Base-by-base conservation (phyloP, 1,140 invertebrate genomes). In the Episyrphus balteatus region DNA sequence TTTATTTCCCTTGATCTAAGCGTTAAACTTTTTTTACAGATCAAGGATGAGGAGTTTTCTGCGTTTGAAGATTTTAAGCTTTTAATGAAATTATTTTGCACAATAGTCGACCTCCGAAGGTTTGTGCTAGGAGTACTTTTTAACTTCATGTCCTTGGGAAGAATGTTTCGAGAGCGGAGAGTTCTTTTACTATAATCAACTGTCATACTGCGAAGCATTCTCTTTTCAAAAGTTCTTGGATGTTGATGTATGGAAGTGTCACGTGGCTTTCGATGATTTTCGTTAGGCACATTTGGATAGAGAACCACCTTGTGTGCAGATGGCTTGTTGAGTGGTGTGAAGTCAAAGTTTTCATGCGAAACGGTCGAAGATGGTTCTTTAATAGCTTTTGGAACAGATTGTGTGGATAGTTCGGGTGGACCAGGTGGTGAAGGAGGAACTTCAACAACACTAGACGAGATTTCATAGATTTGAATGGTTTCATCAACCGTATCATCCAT, bases 381-480 rank as follows among this genome's bases (percentile, higher is more conserved):
- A 2, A 12, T 14, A 8, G 15, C 30, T 12, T 36, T 7, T 34
- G 5, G 2, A 3, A 21, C 39, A 14, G 5, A 8, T 14, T 34
- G 5, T 17, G 13, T 18, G 14, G 17, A n/a, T 26, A 17, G 13
- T n/a, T n/a, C n/a, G n/a, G n/a, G n/a, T 32, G 37, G 14, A 3
- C 5, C 11, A 3, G 11, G 9, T 5, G 11, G 3, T 14, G 12
- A 13, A 14, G 45, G 11, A 19, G 12, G 26, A 3, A 14, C 5
- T 11, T 48, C 39, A 48, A 34, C 32, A 11, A 31, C n/a, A 50
- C 72, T 75, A 10, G 75, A 76, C 6, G 75, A 77, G 13, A 78
- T 73, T 58, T 77, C 76, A 55, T 78, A 74, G 40, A 77, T 77
- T 57, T 78, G 76, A 15, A 78, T 77, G n/a, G 70, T 65, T 54